Conservation (phyloP, 2,113 vertebrate species). For the Nycticebus coucang region DNA sequence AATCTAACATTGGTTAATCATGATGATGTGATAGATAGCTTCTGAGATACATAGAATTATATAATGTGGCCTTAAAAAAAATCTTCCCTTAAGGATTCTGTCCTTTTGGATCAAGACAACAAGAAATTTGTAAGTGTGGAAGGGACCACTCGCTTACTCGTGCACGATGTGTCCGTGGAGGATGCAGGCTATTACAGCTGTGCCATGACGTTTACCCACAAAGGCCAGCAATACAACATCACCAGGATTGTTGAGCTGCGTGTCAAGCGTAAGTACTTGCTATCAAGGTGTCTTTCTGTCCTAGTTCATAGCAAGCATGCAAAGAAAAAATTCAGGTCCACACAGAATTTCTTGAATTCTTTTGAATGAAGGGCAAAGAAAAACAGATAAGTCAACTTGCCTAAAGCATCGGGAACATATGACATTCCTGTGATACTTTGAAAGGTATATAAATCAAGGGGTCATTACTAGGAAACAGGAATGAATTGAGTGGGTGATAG, state of each 20-base stretch:
- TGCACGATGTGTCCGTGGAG: conserved; percentile 81
- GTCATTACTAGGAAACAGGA: background rate
- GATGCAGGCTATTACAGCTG: conserved; percentile 91
- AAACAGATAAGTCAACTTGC: rapidly evolving
- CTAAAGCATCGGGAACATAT: background rate
- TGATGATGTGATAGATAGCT: background rate
- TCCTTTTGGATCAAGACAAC: conserved; percentile 72
- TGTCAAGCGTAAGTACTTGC: conserved; percentile 84
- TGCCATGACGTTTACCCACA: conserved; percentile 78
- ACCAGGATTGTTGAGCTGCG: conserved; percentile 86
- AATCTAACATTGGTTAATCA: background rate
- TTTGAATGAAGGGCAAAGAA: background rate
- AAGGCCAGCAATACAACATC: conserved; percentile 83
- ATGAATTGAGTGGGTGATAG: background rate
- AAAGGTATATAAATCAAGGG: background rate
- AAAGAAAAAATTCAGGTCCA: background rate
- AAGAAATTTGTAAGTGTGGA: conserved; percentile 61
- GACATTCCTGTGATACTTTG: background rate
- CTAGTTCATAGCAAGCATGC: background rate
- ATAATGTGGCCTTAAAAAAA: background rate
- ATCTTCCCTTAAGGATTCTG: conserved; percentile 78
- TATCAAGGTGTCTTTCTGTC: background rate
- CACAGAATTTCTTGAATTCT: background rate
- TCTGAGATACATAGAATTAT: background rate
- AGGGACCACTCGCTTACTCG: conserved; percentile 68